Percentiles rank a stretch among this genome's conserved stretches.
Evolutionary conservation across 2,888 invertebrate species (phyloP).

Genomic region (Drosophila siamana): DNA sequence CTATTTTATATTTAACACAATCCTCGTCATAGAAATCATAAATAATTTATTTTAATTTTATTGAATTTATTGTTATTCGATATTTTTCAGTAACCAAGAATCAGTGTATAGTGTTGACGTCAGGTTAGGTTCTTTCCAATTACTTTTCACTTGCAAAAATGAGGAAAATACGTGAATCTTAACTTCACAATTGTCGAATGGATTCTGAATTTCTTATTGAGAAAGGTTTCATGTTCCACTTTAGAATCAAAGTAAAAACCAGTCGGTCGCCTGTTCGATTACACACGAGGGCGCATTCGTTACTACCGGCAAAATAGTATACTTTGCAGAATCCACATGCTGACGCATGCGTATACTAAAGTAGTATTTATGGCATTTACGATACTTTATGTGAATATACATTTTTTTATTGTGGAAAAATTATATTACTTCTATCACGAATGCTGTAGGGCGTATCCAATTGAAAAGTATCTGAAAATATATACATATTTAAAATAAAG

Average conservation of each 20-base stretch:
- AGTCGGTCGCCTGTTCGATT: slow-evolving; percentile 53
- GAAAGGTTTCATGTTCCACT: slow-evolving; percentile 76
- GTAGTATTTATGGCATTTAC: slow-evolving; percentile 34
- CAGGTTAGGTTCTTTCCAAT: slow-evolving; percentile 21
- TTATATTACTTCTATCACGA: slow-evolving; percentile 2
- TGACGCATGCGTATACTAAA: slow-evolving; percentile 67
- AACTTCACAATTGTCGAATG: slow-evolving; percentile 83
- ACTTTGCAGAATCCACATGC: slow-evolving; percentile 70
- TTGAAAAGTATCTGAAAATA: slow-evolving; percentile 58
- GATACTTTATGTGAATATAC: slow-evolving; percentile 11
- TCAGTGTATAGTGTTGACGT: background rate
- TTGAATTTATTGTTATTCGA: background rate
- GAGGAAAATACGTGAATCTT: slow-evolving; percentile 78
- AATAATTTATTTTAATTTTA: slow-evolving; percentile 29
- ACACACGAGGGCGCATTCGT: slow-evolving; percentile 43
- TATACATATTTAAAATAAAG: too few relatives aligned
- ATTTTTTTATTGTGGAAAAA: slow-evolving; percentile 15
- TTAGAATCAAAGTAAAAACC: slow-evolving; percentile 37
- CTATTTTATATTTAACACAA: slow-evolving; percentile 14
- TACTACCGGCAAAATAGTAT: slow-evolving; percentile 56
- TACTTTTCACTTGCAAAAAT: slow-evolving; percentile 59
- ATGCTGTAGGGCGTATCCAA: slow-evolving; percentile 50
- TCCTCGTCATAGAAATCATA: background rate
- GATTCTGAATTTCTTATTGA: slow-evolving; percentile 83
- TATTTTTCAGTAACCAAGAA: slow-evolving; percentile 16